Percentiles rank a stretch among this genome's conserved stretches.
Conservation (phyloP, 2,888 invertebrate species). For the Monoplex corrugatus region DNA sequence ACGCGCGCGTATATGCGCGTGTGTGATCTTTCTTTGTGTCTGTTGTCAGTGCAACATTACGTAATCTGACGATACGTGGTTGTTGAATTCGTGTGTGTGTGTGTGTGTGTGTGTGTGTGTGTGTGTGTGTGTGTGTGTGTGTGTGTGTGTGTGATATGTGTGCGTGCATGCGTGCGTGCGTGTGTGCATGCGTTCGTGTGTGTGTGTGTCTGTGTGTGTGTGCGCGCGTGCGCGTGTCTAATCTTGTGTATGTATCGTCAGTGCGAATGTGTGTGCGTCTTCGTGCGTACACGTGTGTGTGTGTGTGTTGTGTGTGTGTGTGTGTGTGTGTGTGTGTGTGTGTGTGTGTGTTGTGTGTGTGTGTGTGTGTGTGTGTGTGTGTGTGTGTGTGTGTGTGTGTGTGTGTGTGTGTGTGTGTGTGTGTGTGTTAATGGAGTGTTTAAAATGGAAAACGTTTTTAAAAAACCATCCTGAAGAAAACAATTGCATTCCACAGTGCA, state of each 20-base stretch:
- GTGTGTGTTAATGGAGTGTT: no score
- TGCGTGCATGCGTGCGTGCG: not conserved
- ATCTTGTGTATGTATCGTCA: not conserved
- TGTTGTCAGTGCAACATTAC: no score
- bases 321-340: not conserved
- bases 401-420: no score
- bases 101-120: not conserved
- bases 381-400: no score
- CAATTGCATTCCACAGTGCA: no score
- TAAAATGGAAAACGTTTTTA: no score
- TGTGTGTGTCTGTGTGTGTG: no score
- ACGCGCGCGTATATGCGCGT: no score
- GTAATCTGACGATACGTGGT: not conserved
- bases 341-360: not conserved
- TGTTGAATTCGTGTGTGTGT: not conserved
- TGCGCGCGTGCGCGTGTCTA: no score
- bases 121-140: not conserved
- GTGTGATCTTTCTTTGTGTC: no score
- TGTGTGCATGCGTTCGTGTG: no score
- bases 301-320: slow-evolving; percentile 9
- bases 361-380: not conserved
- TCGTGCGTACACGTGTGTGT: not conserved
- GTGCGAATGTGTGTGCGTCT: not conserved
- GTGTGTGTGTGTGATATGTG: not conserved
- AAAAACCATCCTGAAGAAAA: no score